Conservation (phyloP, 2,113 vertebrate species). For the Osmerus mordax region DNA sequence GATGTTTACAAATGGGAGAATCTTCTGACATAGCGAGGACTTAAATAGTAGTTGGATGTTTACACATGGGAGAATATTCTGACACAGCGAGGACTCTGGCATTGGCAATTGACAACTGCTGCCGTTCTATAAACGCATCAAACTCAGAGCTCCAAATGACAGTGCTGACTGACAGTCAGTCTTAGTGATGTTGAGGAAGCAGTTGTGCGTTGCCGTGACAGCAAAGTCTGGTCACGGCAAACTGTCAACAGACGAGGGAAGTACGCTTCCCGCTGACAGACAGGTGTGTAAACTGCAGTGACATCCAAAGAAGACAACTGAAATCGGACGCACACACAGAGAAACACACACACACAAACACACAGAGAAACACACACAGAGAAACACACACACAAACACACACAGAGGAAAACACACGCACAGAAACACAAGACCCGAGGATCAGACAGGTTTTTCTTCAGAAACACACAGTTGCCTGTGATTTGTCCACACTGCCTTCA, state of each 20-base stretch:
- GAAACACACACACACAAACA: not conserved
- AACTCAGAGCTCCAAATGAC: not conserved
- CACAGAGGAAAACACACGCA: too few relatives aligned
- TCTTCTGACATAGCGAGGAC: too few relatives aligned
- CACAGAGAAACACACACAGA: not conserved
- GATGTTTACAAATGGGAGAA: too few relatives aligned
- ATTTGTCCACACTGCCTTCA: slow-evolving; percentile 56
- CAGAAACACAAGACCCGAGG: slow-evolving; percentile 50
- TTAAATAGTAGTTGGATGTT: too few relatives aligned
- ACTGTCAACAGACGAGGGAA: not conserved
- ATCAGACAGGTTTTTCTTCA: slow-evolving; percentile 53
- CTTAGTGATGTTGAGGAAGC: not conserved
- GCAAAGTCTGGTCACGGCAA: not conserved
- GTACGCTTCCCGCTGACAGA: slow-evolving; percentile 26
- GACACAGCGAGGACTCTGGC: too few relatives aligned
- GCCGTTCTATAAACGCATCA: too few relatives aligned
- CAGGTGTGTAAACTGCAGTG: slow-evolving; percentile 35
- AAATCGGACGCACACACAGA: slow-evolving; percentile 10
- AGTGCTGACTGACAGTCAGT: not conserved
- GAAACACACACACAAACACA: too few relatives aligned
- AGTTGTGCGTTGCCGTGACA: slow-evolving; percentile 7
- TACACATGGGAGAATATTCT: too few relatives aligned
- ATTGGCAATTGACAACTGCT: too few relatives aligned
- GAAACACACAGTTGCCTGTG: slow-evolving; percentile 49
- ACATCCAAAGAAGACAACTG: slow-evolving; percentile 24